Base-by-base conservation (phyloP, 2,113 vertebrate species). In the Tringa solitaria region DNA sequence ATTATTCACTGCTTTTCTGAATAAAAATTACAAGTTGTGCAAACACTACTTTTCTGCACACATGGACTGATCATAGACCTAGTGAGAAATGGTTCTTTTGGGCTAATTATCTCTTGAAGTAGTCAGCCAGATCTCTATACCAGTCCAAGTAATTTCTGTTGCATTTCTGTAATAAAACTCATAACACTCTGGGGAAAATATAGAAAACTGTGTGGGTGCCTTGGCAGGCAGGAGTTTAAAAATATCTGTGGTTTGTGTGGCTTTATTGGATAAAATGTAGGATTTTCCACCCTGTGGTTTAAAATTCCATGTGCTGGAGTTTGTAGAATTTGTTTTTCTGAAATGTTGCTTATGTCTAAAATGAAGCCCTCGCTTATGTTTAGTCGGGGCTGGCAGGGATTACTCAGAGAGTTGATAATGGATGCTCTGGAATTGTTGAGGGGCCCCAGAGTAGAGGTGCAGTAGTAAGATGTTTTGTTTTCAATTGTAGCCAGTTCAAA, bases 241-340 rank as follows among this genome's bases (percentile, higher is more conserved):
- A 82, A 93, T 93, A 69, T 70, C 77, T 96, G 80, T 89, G 94
- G 94, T 82, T 95, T 84, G 9, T 89, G 84, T 95, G 77, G 90
- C 59, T 92, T 89, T 94, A 59, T 76, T 95, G 84, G 50, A 72
- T 84, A 53, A 93, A 95, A 65, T 35, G 68, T 28, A 69, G 86
- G 26, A 72, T 93, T 96, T 96, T 96, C 90, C 83, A 95, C 59
- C 57, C 65, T 5, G 3, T 93, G 65, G n/a, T 91, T 95, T 82
- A 83, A 87, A 73, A 85, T 96, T 96, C 87, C 57, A 7, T 87
- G 53, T 61, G 80, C 61, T 96, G 56, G 39, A 90, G 35, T 84
- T 96, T 61, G 61, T 95, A 91, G 67, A 73, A 54, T 84, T 93
- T 94, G 73, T 94, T 96, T 97, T 95, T 95, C 89, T 96, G 61